Evolutionary conservation across 2,797 vertebrate species (phyloP), one percentile per base, ranked within the genome.

Genomic region (Helostoma temminkii): DNA sequence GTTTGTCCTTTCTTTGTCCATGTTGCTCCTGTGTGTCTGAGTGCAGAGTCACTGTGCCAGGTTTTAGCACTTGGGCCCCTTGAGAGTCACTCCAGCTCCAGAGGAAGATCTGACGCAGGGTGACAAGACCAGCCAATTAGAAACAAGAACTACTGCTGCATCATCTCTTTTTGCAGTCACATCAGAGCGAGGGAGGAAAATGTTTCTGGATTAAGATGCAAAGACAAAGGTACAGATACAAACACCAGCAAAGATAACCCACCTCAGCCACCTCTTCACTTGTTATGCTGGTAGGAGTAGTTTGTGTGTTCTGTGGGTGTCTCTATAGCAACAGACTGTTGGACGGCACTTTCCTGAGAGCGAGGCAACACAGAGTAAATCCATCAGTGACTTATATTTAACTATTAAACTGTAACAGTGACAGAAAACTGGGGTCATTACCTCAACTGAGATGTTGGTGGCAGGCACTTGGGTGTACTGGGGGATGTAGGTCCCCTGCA

Each of bases 211-310:
- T 21, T 0, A 24, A 15, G 18, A 24, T 28, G 9, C 46, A 30
- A n/a, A n/a, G 21, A 52, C 19, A 25, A 42, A 30, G 6, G 24
- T 37, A 22, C 47, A 57, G 7, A 47, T 7, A 26, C 11, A 37
- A 45, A 61, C 26, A 47, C 10, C 1, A 32, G 14, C 25, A 21
- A 36, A 14, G 2, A 42, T 53, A 15, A 84, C 90, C 56, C 71
- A 93, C 92, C 90, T 90, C 55, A 45, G 73, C 62, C 55, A 58
- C 74, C 80, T 84, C 81, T 87, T 95, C 94, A 97, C 91, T 98
- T 97, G 94, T 90, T 94, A 93, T 96, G 97, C 90, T 96, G 96
- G 94, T 97, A 98, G 69, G 96, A 92, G 91, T 95, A 98, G 88
- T 94, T 88, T 68, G 95, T 93, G 47, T 95, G 96, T 87, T 98